These are phyloP conservation scores for Umimayanthus kanabou DNA, from an alignment of 92 coral and sea anemone genomes.

Conservation along the genomic window DNA sequence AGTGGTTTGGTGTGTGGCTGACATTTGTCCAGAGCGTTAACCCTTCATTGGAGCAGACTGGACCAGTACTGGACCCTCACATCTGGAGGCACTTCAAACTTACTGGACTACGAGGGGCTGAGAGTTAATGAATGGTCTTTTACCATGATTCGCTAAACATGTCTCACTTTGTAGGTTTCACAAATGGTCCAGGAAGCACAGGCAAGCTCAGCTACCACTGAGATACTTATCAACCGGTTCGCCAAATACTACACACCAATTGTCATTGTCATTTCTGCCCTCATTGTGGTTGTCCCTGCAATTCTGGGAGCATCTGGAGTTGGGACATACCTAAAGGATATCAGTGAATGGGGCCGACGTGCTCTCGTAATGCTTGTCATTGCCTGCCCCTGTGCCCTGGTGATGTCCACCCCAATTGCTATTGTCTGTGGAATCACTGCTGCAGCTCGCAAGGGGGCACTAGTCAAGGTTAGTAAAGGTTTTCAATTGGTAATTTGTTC, in stretches of 20 bases:
- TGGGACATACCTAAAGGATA: constrained; percentile 76
- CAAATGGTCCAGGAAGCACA: constrained; percentile 96
- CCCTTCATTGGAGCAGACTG: too few species aligned
- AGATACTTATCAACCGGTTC: constrained; percentile 87
- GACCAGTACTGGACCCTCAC: too few species aligned
- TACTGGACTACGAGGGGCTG: not conserved
- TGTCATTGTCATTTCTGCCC: constrained; percentile 72
- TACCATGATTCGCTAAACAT: not conserved
- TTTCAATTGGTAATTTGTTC: too few species aligned
- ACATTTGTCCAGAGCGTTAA: too few species aligned
- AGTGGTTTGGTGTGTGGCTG: too few species aligned
- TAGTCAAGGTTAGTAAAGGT: constrained; percentile 55
- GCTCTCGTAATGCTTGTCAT: constrained; percentile 91
- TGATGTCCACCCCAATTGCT: constrained; percentile 99
- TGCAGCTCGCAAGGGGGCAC: constrained; percentile 94
- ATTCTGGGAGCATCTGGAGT: constrained; percentile 93
- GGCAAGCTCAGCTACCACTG: constrained; percentile 80
- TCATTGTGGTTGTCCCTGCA: constrained; percentile 85
- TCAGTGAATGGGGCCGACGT: constrained; percentile 80
- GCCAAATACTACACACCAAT: constrained; percentile 94
- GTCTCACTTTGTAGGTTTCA: constrained; percentile 37
- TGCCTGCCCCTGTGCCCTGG: constrained; percentile 98
- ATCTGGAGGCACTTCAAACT: too few species aligned
- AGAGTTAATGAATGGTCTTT: not conserved
- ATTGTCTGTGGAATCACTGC: constrained; percentile 93